Percentiles rank a stretch among this genome's conserved stretches.
phyloP scores from a whole-genome alignment of 2,888 invertebrate genomes.

The Drosophila seclusa region DNA sequence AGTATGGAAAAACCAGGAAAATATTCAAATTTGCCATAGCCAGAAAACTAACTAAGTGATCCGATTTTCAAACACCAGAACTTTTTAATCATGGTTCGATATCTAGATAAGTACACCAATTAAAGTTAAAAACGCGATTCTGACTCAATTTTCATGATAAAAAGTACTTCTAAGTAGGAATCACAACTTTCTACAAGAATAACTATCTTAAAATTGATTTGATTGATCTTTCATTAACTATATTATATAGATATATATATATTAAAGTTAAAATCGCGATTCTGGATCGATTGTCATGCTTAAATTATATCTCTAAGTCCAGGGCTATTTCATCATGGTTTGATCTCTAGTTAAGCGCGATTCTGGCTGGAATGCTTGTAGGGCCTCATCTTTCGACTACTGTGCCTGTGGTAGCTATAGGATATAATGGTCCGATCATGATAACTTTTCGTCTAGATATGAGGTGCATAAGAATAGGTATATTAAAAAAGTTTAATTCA shows the following conservation, averaged over 20 bases:
- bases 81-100: background rate
- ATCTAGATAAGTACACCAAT: background rate
- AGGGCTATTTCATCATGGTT: background rate
- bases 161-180: background rate
- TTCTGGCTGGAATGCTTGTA: background rate
- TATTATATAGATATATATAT: no score
- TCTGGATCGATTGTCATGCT: background rate
- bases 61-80: background rate
- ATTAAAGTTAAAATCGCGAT: background rate
- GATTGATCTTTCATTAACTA: background rate
- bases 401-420: background rate
- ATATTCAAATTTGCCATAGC: background rate
- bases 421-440: background rate
- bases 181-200: background rate
- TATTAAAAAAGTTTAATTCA: background rate
- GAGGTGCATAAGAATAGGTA: background rate
- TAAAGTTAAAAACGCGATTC: background rate
- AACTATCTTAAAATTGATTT: background rate
- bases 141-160: background rate
- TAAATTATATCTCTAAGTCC: accelerated
- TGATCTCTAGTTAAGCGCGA: accelerated
- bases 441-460: background rate
- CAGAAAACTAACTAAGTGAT: background rate
- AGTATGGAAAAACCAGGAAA: background rate
- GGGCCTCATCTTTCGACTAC: background rate